These are phyloP conservation scores for Anolis sagrei DNA, from an alignment of 2,113 vertebrate species.

Conservation along the genomic window DNA sequence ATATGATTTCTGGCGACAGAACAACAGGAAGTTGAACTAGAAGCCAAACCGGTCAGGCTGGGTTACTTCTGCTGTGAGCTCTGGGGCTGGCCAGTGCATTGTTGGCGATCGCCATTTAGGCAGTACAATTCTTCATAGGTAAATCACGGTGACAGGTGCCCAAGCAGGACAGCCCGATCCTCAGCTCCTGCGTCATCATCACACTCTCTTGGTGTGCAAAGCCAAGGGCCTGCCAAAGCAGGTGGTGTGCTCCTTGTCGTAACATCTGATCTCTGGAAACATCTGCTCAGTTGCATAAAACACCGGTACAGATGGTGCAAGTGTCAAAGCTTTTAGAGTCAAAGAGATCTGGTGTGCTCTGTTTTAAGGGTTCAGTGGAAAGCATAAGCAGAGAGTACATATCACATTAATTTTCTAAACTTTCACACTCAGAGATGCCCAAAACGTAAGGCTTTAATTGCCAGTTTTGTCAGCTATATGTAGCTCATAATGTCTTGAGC, in stretches of 20 bases:
- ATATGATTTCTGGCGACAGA: background rate
- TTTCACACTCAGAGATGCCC: background rate
- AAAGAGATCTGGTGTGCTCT: background rate
- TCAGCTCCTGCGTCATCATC: background rate
- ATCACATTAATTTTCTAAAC: background rate
- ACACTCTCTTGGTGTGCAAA: background rate
- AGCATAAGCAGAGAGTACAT: background rate
- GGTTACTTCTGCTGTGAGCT: background rate
- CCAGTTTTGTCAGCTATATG: slow-evolving; percentile 11
- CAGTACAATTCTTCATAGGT: background rate
- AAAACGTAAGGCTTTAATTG: slow-evolving; percentile 31
- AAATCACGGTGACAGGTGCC: background rate
- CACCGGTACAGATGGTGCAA: slow-evolving; percentile 17
- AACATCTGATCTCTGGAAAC: slow-evolving; percentile 10
- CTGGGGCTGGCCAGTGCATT: background rate
- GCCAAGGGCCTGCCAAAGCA: slow-evolving; percentile 10
- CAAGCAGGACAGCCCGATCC: background rate
- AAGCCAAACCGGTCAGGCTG: background rate
- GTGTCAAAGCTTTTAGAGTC: background rate
- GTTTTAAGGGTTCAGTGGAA: slow-evolving; percentile 6
- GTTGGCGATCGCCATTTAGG: background rate
- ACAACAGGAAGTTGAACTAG: too few relatives aligned
- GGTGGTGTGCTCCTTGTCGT: background rate
- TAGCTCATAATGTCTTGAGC: slow-evolving; percentile 26
- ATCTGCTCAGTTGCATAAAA: slow-evolving; percentile 16